Base-by-base conservation (phyloP, 2,888 invertebrate species). In the Synergus laeviventris region DNA sequence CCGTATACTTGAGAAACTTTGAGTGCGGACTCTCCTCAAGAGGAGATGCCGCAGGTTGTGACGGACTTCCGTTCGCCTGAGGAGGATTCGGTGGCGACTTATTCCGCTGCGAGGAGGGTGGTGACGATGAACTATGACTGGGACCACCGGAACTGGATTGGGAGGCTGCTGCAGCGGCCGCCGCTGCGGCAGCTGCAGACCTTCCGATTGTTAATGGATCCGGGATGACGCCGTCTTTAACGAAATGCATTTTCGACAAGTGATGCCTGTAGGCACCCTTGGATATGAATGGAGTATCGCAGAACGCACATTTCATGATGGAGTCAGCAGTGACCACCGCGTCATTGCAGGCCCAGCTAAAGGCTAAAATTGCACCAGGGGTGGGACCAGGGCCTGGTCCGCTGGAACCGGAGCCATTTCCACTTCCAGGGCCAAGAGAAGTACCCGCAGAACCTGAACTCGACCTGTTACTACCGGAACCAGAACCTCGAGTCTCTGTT, bases 1-100 rank as follows among this genome's bases (percentile, higher is more conserved):
- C 98, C 91, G 98, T 98, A 93, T 99, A 99, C 93, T 98, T 98
- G 86, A 98, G 95, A 93, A 98, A 98, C 93, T 98, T 99, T 87
- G 98, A 97, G 92, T 98, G 97, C 73, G 97, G 97, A 91, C 97
- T 97, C 92, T 98, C 98, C 88, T 97, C 97, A 77, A 91, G 87
- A 61, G 90, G 88, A 74, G 89, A 90, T 45, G 89, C 91, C 87
- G 85, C 94, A 91, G 91, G 93, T 91, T 90, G 94, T 91, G 90
- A 89, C 62, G 91, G 90, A 81, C 91, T 91, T 56, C 91, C 91
- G 81, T 91, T 90, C 36, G 91, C 89, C 78, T 91, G 91, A 21
- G 89, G 84, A 78, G 89, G 86, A 76, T 88, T 78, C n/a, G 91
- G 85, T 76, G 92, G 92, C 80, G 94, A 93, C 84, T 93, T 93